Conservation (phyloP, 2,797 vertebrate species). For the Toxotes lorentzi region DNA sequence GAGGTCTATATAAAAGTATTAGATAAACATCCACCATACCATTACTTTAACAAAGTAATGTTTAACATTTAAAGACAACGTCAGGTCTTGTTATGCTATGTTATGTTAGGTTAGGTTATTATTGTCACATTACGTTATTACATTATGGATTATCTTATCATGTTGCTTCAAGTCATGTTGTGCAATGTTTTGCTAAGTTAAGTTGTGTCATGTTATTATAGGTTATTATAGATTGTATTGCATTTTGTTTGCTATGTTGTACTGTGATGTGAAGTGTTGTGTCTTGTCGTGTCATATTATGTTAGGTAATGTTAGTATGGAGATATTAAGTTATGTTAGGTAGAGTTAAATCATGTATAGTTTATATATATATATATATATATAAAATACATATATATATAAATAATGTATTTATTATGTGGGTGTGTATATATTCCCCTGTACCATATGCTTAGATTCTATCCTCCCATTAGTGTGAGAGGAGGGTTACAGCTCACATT, state of each 20-base stretch:
- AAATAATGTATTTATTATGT: no score
- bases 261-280: no score
- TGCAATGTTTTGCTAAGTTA: background rate
- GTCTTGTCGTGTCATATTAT: background rate
- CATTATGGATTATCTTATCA: background rate
- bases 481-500: constrained; percentile 46
- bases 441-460: constrained; percentile 42
- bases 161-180: background rate
- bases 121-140: no score
- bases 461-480: constrained; percentile 51
- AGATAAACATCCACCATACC: background rate
- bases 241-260: background rate
- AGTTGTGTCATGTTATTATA: background rate
- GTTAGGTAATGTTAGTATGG: background rate
- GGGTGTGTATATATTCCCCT: constrained; percentile 30
- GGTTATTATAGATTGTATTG: no score
- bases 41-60: background rate
- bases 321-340: no score
- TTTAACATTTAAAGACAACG: background rate
- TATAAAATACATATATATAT: background rate
- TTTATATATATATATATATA: background rate
- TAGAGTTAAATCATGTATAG: no score
- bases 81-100: background rate
- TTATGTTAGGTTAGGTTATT: background rate
- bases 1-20: background rate